Conservation (phyloP, 2,113 vertebrate genomes). For the Scatophagus argus region DNA sequence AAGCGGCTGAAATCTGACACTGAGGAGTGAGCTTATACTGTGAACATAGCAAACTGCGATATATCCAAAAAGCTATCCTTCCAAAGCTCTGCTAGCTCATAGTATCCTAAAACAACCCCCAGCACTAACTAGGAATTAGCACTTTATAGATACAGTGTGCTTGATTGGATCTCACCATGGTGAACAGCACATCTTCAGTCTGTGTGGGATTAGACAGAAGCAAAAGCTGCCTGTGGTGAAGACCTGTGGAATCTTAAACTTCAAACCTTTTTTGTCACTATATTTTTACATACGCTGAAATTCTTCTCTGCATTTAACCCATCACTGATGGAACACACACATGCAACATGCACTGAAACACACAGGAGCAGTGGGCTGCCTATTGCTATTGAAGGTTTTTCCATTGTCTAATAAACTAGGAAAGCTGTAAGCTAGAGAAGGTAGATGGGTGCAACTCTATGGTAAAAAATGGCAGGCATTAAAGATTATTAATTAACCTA, state of each 20-base stretch:
- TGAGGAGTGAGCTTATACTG: neutral
- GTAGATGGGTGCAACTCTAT: neutral
- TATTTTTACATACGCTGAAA: no score
- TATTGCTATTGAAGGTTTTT: neutral
- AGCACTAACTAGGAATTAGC: neutral
- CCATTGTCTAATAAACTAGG: neutral
- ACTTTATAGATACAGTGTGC: neutral
- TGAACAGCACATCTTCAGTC: constrained; percentile 33
- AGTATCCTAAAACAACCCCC: neutral
- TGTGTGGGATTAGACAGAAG: neutral
- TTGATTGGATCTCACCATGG: neutral
- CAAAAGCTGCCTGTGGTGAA: neutral
- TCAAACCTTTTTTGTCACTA: no score
- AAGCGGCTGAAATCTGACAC: constrained; percentile 5
- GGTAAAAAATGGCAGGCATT: neutral
- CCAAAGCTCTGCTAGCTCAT: neutral
- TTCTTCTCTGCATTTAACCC: no score
- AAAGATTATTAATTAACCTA: neutral
- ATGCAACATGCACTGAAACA: no score
- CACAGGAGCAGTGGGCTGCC: no score
- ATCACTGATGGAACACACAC: no score
- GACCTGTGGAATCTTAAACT: neutral
- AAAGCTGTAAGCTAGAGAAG: neutral
- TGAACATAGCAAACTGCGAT: neutral
- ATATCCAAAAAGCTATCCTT: neutral